Evolutionary conservation across 2,888 invertebrate species (phyloP).

Genomic region (Eupithecia abbreviata): DNA sequence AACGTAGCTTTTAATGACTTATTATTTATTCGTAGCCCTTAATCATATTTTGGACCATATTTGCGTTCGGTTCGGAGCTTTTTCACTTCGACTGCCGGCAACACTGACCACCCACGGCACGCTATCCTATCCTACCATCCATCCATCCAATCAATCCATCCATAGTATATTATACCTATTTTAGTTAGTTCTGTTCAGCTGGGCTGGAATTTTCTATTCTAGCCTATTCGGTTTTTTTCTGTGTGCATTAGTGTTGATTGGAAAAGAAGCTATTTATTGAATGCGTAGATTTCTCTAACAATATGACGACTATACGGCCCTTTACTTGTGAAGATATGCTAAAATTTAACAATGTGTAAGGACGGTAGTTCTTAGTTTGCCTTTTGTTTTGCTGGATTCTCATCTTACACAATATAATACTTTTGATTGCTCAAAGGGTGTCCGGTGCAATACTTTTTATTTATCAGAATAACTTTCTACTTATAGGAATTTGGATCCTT

Average conservation of each 20-base stretch:
- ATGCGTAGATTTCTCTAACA: not conserved
- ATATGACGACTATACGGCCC: constrained; percentile 95
- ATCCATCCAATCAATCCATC: no score
- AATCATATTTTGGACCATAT: no score
- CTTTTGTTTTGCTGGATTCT: not conserved
- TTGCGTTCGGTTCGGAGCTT: no score
- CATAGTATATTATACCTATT: no score
- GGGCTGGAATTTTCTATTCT: no score
- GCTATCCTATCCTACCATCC: no score
- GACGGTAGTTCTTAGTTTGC: not conserved
- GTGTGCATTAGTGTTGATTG: not conserved
- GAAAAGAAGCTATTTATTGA: not conserved
- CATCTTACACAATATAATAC: not conserved
- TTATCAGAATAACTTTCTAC: not conserved
- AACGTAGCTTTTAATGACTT: no score
- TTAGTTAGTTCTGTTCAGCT: no score
- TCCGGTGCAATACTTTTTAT: not conserved
- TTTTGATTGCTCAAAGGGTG: not conserved
- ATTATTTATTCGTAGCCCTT: no score
- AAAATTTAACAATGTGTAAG: constrained; percentile 97
- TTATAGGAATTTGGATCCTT: constrained; percentile 95
- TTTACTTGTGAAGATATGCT: constrained; percentile 97
- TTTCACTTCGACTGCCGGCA: no score
- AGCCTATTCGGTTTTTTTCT: not conserved
- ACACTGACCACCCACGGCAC: no score